Evolutionary conservation across 2,113 vertebrate genomes (phyloP).

Genomic region (Cavia porcellus): DNA sequence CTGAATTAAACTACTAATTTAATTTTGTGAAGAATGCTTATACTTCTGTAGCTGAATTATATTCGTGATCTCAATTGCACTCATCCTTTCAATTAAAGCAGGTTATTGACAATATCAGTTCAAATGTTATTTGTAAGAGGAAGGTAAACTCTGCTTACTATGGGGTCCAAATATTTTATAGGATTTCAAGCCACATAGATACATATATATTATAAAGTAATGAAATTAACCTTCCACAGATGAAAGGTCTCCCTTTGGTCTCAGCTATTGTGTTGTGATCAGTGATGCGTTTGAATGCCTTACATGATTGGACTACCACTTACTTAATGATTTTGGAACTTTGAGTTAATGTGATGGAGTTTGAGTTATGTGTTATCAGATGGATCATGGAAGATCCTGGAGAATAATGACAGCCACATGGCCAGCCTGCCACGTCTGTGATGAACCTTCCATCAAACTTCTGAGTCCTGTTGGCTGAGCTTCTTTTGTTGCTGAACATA

Average conservation of each 20-base stretch:
- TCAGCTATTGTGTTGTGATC: background rate
- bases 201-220: background rate
- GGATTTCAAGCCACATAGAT: background rate
- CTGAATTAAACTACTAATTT: background rate
- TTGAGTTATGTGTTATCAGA: background rate
- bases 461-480: background rate
- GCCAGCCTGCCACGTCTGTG: background rate
- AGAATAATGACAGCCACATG: background rate
- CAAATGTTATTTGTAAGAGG: background rate
- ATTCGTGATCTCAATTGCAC: background rate
- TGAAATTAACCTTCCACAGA: background rate
- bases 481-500: background rate
- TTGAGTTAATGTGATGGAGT: background rate
- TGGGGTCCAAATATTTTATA: background rate
- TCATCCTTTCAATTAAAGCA: background rate
- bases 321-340: background rate
- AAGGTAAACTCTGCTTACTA: background rate
- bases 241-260: background rate
- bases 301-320: background rate
- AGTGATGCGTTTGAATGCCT: background rate
- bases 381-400: background rate
- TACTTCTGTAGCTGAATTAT: background rate
- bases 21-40: background rate
- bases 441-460: background rate
- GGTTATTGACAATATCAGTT: background rate